Conservation (phyloP, 1,140 invertebrate genomes). For the Lepeophtheirus salmonis region DNA sequence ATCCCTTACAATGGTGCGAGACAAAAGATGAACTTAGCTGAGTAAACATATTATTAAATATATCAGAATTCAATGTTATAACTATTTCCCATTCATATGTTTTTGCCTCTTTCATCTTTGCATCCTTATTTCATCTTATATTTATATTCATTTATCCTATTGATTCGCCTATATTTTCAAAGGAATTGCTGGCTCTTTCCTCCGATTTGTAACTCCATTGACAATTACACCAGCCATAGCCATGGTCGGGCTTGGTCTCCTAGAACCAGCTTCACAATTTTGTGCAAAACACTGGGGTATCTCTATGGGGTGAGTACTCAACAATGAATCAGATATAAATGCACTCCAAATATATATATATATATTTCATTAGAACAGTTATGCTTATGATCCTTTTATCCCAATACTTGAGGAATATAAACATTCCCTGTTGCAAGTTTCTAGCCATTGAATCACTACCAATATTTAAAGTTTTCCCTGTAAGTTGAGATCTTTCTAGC, state of each 20-base stretch:
- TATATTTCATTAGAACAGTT: constrained; percentile 46
- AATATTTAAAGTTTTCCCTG: constrained; percentile 61
- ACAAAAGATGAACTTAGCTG: no score
- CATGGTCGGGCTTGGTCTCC: constrained; percentile 30
- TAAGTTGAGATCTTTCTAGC: no score
- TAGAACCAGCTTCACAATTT: constrained; percentile 25
- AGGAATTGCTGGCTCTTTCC: constrained; percentile 26
- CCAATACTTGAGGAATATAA: constrained; percentile 49
- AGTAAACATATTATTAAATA: no score
- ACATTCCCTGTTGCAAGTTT: constrained; percentile 37
- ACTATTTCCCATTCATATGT: no score
- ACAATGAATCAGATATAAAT: neutral
- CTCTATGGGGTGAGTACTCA: constrained; percentile 25
- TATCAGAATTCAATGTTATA: no score
- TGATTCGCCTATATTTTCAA: constrained; percentile 23
- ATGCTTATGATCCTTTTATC: constrained; percentile 58
- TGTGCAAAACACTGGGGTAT: constrained; percentile 29
- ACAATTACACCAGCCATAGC: constrained; percentile 31
- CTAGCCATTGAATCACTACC: constrained; percentile 39
- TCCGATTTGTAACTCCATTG: constrained; percentile 30
- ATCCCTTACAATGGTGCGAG: no score
- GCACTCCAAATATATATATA: constrained; percentile 4
- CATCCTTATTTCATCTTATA: no score
- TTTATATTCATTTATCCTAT: no score
- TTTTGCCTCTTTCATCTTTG: no score